Conservation (phyloP, 30 jellyfish, hydroid and myxozoan genomes). For the Chironex yamaguchii region DNA sequence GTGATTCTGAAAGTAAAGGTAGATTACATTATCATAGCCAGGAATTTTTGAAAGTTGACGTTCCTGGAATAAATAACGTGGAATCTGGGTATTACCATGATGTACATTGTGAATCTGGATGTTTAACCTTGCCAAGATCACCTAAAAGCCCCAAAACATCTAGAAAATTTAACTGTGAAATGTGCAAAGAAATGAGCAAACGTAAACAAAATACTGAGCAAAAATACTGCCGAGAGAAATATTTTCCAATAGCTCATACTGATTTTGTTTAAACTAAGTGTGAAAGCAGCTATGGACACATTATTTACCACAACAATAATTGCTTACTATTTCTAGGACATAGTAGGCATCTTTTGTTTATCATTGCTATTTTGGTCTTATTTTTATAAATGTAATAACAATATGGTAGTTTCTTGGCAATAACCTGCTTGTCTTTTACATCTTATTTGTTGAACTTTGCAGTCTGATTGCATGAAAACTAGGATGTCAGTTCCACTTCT, state of each 20-base stretch:
- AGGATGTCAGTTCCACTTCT: no score
- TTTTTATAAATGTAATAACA: no score
- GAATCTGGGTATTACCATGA: background rate
- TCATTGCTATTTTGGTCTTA: no score
- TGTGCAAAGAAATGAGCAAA: constrained; percentile 83
- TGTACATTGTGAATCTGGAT: constrained; percentile 53
- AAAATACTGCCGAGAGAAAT: constrained; percentile 90
- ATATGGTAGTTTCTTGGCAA: no score
- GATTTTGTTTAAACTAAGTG: background rate
- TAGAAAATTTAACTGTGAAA: constrained; percentile 87
- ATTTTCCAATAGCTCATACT: constrained; percentile 89
- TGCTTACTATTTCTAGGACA: no score
- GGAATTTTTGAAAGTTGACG: background rate
- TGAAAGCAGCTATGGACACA: no score
- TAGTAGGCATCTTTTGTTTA: no score
- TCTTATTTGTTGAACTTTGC: no score
- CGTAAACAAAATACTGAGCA: constrained; percentile 70
- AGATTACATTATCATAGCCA: background rate
- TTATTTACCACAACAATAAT: no score
- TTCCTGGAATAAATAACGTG: background rate
- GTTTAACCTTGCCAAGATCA: constrained; percentile 35
- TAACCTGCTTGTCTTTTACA: no score
- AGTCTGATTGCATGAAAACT: no score
- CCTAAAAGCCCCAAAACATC: constrained; percentile 58
- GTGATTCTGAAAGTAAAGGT: background rate